Percentiles rank a stretch among this genome's conserved stretches.
phyloP scores from a whole-genome alignment of 1,140 invertebrate species.

The Halesus radiatus region DNA sequence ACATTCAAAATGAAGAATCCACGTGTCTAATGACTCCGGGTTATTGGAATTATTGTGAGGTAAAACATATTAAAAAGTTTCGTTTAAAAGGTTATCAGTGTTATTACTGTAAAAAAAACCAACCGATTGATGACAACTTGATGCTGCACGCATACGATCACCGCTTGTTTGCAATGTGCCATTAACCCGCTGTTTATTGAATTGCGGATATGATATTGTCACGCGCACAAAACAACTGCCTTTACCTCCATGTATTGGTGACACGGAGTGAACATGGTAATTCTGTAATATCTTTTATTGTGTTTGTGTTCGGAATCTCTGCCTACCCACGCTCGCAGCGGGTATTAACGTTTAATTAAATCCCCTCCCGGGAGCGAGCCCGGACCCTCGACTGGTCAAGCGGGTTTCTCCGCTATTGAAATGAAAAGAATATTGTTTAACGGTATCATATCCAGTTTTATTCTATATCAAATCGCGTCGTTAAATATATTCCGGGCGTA shows the following conservation, averaged over 20 bases:
- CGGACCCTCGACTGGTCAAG: slow-evolving; percentile 23
- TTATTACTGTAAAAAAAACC: too few species aligned
- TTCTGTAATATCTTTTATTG: slow-evolving; percentile 9
- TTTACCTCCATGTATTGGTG: slow-evolving; percentile 8
- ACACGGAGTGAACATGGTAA: background rate
- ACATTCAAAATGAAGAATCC: too few species aligned
- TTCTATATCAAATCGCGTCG: slow-evolving; percentile 41
- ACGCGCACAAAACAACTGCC: slow-evolving; percentile 16
- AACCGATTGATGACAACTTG: too few species aligned
- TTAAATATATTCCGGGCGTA: slow-evolving; percentile 40
- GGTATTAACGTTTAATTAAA: slow-evolving; percentile 43
- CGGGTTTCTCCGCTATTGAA: slow-evolving; percentile 29
- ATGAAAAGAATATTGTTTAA: slow-evolving; percentile 28
- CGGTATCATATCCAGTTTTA: slow-evolving; percentile 37
- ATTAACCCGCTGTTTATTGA: too few species aligned
- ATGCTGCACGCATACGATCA: too few species aligned
- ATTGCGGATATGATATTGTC: too few species aligned
- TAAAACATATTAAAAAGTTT: too few species aligned
- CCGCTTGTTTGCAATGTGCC: too few species aligned
- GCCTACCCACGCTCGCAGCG: slow-evolving; percentile 31
- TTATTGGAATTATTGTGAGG: too few species aligned
- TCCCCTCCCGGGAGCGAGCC: slow-evolving; percentile 6
- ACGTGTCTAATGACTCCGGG: too few species aligned
- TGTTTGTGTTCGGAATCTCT: slow-evolving; percentile 10
- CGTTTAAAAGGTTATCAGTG: too few species aligned